Conservation (phyloP, 2,888 invertebrate species). For the Drosophila imparisetae region DNA sequence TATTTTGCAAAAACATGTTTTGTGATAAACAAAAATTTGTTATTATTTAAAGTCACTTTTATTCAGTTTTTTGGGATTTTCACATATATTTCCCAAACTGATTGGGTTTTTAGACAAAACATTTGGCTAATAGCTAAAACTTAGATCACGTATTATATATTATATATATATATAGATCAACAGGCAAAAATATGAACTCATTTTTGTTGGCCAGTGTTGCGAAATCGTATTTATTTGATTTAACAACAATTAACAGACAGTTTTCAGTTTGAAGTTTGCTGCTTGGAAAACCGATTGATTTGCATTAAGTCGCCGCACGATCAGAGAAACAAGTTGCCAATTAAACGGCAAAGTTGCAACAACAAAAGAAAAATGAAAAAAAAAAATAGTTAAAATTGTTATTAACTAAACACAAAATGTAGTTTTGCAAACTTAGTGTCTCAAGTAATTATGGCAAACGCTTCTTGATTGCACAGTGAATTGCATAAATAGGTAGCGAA, state of each 20-base stretch:
- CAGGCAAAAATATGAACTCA: background rate
- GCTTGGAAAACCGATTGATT: constrained; percentile 54
- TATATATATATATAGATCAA: background rate
- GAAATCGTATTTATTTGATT: constrained; percentile 47
- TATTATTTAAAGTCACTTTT: too few species aligned
- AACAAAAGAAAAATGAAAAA: background rate
- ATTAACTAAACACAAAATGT: constrained; percentile 37
- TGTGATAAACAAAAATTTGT: too few species aligned
- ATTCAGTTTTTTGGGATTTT: too few species aligned
- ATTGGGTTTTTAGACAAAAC: too few species aligned
- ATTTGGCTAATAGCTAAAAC: background rate
- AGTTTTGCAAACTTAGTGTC: constrained; percentile 12
- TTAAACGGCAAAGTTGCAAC: constrained; percentile 47
- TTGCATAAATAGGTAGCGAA: constrained; percentile 25
- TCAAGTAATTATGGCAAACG: constrained; percentile 49
- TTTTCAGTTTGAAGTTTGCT: constrained; percentile 30
- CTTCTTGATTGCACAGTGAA: constrained; percentile 30
- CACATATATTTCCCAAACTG: too few species aligned
- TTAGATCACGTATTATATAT: background rate
- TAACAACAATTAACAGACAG: constrained; percentile 52
- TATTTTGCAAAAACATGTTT: too few species aligned
- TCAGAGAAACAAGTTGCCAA: constrained; percentile 52
- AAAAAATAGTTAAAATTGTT: background rate
- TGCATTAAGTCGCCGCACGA: constrained; percentile 57
- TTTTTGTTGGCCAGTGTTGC: constrained; percentile 39